Evolutionary conservation across 2,797 vertebrate species (phyloP), one percentile per base, ranked within the genome.

Genomic region (Podarcis siculus): DNA sequence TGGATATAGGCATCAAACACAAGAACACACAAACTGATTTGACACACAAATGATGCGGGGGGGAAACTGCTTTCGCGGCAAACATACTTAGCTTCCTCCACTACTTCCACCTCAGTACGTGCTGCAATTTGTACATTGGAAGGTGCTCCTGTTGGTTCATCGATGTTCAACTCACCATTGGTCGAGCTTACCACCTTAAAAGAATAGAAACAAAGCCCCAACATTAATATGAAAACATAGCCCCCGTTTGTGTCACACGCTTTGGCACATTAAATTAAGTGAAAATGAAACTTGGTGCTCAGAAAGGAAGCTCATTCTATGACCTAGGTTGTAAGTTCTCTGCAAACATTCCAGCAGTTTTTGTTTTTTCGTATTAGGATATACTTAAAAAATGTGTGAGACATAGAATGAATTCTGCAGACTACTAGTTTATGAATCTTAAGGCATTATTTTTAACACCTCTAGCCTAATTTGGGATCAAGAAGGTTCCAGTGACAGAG

Each of bases 71-170:
- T 89, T 83, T 89, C 83, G 94, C 97, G 92, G 89, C 76, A 85
- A 90, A 99, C 98, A 90, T 99, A 99, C 99, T 99, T 99, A 95
- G 99, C 98, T 97, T 99, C 99, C 83, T 99, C 99, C 94, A 98
- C 98, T 96, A 99, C 98, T 95, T 99, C 98, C 98, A 99, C 98
- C 96, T 99, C 99, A 0, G 99, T 96, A 92, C 98, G 98, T 23
- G 98, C 98, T 79, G 98, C 98, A 92, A 99, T 98, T 0, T 98
- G 99, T 77, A 98, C 98, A 3, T 97, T 99, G 94, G 99, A 99
- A 93, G 99, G 98, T 89, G 95, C 98, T 69, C 98, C 97, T 1
- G 98, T 97, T 0, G 98, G 98, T 92, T 99, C 98, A 0, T 99
- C 99, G 4, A 98, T 97, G 4, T 99, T 99, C 96, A 99, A 98